These are phyloP conservation scores for Crocodylus rhombifer DNA, from an alignment of 2,797 vertebrate species.

Conservation along the genomic window DNA sequence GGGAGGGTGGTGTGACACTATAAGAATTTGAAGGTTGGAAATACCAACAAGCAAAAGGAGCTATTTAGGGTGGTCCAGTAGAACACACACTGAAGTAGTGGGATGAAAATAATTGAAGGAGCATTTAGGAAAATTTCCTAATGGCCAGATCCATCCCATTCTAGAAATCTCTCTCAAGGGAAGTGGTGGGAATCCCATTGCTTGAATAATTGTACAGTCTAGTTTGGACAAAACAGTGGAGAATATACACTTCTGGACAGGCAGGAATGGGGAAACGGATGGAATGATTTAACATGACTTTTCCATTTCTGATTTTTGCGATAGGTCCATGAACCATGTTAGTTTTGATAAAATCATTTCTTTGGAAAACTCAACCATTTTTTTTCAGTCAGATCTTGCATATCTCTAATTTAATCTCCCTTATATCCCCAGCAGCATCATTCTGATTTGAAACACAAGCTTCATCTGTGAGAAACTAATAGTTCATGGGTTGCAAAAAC, in stretches of 20 bases:
- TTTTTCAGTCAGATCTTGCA: neutral
- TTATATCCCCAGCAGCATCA: neutral
- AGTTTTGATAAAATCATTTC: neutral
- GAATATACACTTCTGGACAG: neutral
- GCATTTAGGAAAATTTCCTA: neutral
- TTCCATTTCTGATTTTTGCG: constrained; percentile 19
- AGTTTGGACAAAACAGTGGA: constrained; percentile 13
- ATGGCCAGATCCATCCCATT: neutral
- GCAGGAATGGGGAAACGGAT: neutral
- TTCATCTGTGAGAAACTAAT: neutral
- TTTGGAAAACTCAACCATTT: neutral
- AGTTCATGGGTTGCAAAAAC: neutral
- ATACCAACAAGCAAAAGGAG: neutral
- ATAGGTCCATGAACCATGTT: neutral
- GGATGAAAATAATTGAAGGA: neutral
- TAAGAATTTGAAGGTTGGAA: neutral
- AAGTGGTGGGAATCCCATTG: neutral
- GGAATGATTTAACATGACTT: constrained; percentile 15
- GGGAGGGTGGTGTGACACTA: neutral
- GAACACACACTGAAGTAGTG: neutral
- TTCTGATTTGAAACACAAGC: neutral
- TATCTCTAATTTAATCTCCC: neutral
- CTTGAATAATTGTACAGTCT: neutral
- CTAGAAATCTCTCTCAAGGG: neutral
- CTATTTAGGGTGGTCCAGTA: neutral